Conservation (phyloP, 2,888 invertebrate genomes). For the Agonopterix alstromeriana region DNA sequence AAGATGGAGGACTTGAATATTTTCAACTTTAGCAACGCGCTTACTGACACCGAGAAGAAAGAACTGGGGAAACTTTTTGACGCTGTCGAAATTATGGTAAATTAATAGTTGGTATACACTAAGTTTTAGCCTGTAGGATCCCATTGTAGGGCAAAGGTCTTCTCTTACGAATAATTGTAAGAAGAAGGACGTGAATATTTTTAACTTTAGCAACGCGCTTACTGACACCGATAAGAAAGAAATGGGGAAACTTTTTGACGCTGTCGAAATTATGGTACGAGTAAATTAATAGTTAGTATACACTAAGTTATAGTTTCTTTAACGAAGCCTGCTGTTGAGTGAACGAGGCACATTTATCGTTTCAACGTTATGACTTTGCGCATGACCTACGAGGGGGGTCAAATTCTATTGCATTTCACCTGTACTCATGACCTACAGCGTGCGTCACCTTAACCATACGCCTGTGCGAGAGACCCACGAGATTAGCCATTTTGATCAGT, state of each 20-base stretch:
- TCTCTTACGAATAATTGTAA: too few species aligned
- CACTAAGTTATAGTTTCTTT: background rate
- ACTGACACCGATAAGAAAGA: conserved; percentile 48
- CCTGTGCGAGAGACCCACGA: too few species aligned
- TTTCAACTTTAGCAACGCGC: conserved; percentile 34
- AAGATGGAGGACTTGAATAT: conserved; percentile 47
- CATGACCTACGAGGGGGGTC: too few species aligned
- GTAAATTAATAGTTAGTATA: conserved; percentile 12
- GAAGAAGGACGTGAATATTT: conserved; percentile 44
- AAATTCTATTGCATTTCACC: too few species aligned
- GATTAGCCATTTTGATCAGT: too few species aligned
- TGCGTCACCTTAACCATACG: too few species aligned
- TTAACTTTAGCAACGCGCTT: conserved; percentile 35
- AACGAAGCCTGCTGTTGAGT: too few species aligned
- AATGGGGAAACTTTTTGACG: conserved; percentile 45
- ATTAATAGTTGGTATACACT: background rate
- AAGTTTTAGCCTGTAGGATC: too few species aligned
- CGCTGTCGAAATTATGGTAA: conserved; percentile 57
- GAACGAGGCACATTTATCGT: too few species aligned
- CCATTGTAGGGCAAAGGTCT: too few species aligned
- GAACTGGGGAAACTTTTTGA: conserved; percentile 51
- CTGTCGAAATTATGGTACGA: conserved; percentile 62
- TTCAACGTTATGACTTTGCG: too few species aligned
- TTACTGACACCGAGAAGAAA: conserved; percentile 44
- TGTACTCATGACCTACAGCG: too few species aligned